Evolutionary conservation across 2,113 vertebrate species (phyloP).

Genomic region (Cygnus atratus): DNA sequence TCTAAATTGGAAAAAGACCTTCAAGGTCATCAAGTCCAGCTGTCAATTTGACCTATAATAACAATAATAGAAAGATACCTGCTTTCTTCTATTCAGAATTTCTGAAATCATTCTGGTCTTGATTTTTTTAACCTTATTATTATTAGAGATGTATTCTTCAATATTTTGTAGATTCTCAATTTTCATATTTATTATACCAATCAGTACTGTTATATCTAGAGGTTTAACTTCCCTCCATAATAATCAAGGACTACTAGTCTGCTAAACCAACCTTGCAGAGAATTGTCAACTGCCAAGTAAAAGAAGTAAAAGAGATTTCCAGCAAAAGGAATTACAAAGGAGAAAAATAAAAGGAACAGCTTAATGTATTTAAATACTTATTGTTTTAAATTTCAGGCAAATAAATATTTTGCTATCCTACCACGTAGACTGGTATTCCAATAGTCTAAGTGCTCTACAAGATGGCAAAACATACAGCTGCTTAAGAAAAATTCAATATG

Average conservation of each 20-base stretch:
- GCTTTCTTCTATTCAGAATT: not conserved
- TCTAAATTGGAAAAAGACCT: too few relatives aligned
- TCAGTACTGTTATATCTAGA: not conserved
- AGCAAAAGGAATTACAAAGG: not conserved
- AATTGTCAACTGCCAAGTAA: not conserved
- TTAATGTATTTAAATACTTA: not conserved
- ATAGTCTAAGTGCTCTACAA: not conserved
- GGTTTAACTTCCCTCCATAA: not conserved
- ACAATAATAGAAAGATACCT: not conserved
- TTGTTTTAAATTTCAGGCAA: not conserved
- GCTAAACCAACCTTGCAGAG: not conserved
- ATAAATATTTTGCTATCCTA: not conserved
- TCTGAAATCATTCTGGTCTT: not conserved
- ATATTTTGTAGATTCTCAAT: not conserved
- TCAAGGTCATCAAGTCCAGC: too few relatives aligned
- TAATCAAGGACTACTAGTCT: not conserved
- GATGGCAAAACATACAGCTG: not conserved
- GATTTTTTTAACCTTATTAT: not conserved
- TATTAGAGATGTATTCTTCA: not conserved
- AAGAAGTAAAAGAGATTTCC: not conserved
- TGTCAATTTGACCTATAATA: too few relatives aligned
- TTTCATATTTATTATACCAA: not conserved
- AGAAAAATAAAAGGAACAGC: not conserved
- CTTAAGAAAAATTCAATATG: not conserved
- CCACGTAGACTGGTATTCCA: not conserved